These are phyloP conservation scores for Mastacembelus armatus DNA, from an alignment of 2,797 vertebrate species.

Conservation along the genomic window DNA sequence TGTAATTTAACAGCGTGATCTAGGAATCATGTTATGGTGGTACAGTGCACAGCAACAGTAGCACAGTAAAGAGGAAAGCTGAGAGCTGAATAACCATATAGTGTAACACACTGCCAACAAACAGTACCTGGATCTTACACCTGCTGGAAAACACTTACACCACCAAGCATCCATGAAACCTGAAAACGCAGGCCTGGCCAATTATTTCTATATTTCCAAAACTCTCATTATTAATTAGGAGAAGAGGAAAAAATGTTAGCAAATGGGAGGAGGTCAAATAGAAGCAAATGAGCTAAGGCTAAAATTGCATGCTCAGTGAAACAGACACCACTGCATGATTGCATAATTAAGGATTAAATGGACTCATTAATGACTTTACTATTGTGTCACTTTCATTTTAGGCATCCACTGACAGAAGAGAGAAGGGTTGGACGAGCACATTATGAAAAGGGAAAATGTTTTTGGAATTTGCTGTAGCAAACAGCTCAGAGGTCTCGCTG, in stretches of 20 bases:
- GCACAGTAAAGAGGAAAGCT: constrained; percentile 21
- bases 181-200: constrained; percentile 23
- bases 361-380: constrained; percentile 67
- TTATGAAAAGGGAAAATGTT: constrained; percentile 3
- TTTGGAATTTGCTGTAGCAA: constrained; percentile 4
- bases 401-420: constrained; percentile 1
- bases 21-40: too few relatives aligned
- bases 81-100: neutral
- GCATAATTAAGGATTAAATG: constrained; percentile 78
- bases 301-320: constrained; percentile 42
- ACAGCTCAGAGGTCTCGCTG: neutral
- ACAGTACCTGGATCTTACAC: constrained; percentile 3
- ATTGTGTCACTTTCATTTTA: constrained; percentile 46
- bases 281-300: constrained; percentile 41
- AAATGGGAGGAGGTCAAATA: constrained; percentile 39
- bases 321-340: constrained; percentile 36
- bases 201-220: constrained; percentile 45
- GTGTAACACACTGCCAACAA: neutral
- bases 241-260: constrained; percentile 7
- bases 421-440: constrained; percentile 20
- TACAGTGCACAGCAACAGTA: too few relatives aligned
- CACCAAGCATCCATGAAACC: too few relatives aligned
- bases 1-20: neutral
- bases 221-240: constrained; percentile 52
- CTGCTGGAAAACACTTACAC: constrained; percentile 7